phyloP scores from a whole-genome alignment of 2,113 vertebrate genomes.

The Raja brachyura region DNA sequence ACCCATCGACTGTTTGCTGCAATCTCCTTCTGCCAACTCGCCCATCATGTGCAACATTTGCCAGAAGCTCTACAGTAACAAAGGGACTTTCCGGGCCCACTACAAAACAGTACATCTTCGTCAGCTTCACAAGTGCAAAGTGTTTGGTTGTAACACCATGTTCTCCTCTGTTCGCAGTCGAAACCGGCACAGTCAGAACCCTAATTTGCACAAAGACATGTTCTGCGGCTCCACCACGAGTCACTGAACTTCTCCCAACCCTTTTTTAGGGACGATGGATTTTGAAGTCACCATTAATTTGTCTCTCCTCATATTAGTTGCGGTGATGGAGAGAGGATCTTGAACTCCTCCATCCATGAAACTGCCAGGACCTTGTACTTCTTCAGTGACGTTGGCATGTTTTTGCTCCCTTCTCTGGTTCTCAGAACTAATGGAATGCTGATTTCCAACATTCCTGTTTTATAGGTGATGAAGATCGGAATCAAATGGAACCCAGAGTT shows the following conservation, averaged over 20 bases:
- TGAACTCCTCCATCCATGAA: neutral
- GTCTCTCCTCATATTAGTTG: neutral
- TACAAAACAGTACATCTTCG: constrained; percentile 95
- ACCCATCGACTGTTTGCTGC: constrained; percentile 55
- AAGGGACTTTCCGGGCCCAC: constrained; percentile 91
- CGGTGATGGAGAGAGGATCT: neutral
- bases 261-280: neutral
- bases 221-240: constrained; percentile 48
- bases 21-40: constrained; percentile 58
- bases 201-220: constrained; percentile 88
- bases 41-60: constrained; percentile 90
- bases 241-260: neutral
- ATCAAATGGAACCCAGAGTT: neutral
- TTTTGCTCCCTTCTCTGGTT: neutral
- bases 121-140: constrained; percentile 89
- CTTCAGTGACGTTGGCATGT: neutral
- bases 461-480: constrained; percentile 25
- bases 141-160: constrained; percentile 83
- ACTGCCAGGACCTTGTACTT: neutral
- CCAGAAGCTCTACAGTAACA: constrained; percentile 92
- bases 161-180: constrained; percentile 93
- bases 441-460: constrained; percentile 27
- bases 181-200: constrained; percentile 94
- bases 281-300: neutral
- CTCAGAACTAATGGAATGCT: neutral